Evolutionary conservation across 1,140 invertebrate genomes (phyloP).

Genomic region (Drosophila dunni): DNA sequence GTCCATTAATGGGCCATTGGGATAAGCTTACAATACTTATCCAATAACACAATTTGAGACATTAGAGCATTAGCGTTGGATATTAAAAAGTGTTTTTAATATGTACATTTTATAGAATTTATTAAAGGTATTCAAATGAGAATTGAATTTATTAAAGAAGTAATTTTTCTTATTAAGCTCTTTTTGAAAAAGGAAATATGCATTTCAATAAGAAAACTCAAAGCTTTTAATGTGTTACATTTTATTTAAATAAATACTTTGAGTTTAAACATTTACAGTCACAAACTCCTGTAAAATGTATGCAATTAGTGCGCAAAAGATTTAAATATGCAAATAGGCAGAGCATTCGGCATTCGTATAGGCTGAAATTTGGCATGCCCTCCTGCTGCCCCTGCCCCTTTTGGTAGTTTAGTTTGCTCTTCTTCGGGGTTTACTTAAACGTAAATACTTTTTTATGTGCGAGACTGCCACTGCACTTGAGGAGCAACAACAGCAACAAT

Average conservation of each 20-base stretch:
- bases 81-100: neutral
- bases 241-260: no score
- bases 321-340: slow-evolving; percentile 1
- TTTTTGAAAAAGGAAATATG: no score
- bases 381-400: slow-evolving; percentile 14
- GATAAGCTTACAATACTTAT: slow-evolving; percentile 10
- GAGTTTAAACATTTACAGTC: no score
- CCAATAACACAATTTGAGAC: slow-evolving; percentile 8
- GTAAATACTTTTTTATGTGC: slow-evolving; percentile 54
- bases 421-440: slow-evolving; percentile 45
- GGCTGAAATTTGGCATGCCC: slow-evolving; percentile 1
- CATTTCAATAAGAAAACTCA: no score
- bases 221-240: no score
- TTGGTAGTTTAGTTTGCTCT: slow-evolving; percentile 45
- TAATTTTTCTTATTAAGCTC: no score
- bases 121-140: neutral
- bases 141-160: no score
- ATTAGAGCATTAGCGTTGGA: neutral
- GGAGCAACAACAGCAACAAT: slow-evolving; percentile 61
- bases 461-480: slow-evolving; percentile 67
- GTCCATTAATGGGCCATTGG: neutral
- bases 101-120: neutral
- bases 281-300: no score
- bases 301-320: no score
- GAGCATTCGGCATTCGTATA: slow-evolving; percentile 23